Evolutionary conservation across 2,797 vertebrate genomes (phyloP).

Genomic region (Choloepus didactylus): DNA sequence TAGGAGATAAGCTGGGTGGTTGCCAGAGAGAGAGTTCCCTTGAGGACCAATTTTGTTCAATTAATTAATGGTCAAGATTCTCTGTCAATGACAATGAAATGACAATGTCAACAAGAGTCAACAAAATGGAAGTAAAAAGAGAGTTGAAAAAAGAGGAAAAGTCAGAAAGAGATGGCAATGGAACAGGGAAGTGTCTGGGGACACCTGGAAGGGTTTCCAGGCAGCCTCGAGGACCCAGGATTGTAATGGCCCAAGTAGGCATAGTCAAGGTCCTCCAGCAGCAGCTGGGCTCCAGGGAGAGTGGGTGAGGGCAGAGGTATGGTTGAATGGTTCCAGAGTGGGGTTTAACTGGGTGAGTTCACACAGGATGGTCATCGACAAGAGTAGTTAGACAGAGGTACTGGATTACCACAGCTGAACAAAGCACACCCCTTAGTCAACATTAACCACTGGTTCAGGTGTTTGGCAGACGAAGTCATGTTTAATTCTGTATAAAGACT

Average conservation of each 20-base stretch:
- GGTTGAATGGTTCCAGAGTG: not conserved
- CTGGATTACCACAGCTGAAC: accelerated
- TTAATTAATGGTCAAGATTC: not conserved
- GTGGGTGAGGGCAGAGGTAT: not conserved
- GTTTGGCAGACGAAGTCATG: not conserved
- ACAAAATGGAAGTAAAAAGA: not conserved
- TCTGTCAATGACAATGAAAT: not conserved
- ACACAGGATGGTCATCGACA: not conserved
- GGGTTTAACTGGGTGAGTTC: not conserved
- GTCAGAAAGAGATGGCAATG: not conserved
- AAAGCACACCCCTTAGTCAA: not conserved
- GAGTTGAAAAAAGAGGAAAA: not conserved
- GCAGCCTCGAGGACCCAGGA: not conserved
- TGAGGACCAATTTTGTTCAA: not conserved
- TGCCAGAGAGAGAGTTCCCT: not conserved
- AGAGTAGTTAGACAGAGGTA: not conserved
- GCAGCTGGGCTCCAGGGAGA: not conserved
- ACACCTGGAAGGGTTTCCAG: not conserved
- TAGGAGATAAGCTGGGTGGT: not conserved
- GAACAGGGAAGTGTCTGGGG: not conserved
- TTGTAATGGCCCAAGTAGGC: not conserved
- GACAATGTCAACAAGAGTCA: not conserved
- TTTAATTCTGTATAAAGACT: no score
- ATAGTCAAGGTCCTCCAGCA: no score
- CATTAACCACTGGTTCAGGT: not conserved